Percentiles rank a stretch among this genome's conserved stretches.
phyloP scores from a whole-genome alignment of 2,888 invertebrate genomes.

The Chalcosyrphus nemorum region DNA sequence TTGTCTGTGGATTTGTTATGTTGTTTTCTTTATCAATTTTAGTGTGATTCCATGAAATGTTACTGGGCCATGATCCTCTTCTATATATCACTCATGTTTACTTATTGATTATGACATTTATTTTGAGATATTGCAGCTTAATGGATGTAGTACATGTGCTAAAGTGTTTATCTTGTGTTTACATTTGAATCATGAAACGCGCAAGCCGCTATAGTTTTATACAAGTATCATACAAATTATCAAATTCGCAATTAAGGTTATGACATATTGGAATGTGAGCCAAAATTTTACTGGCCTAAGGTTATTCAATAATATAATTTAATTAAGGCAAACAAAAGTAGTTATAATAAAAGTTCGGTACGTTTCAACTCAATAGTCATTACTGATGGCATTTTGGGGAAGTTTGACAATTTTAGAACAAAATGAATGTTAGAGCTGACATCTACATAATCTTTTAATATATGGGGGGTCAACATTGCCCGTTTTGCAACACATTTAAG shows the following conservation, averaged over 20 bases:
- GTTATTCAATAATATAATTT: not conserved
- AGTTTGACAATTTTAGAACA: too few relatives aligned
- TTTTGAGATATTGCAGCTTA: conserved; percentile 12
- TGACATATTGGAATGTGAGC: conserved; percentile 11
- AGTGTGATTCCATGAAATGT: not conserved
- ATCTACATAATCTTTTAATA: too few relatives aligned
- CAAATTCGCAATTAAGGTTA: not conserved
- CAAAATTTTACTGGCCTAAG: not conserved
- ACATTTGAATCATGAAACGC: conserved; percentile 15
- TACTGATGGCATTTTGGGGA: too few relatives aligned
- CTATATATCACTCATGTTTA: conserved; percentile 14
- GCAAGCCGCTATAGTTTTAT: not conserved
- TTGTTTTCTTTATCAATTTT: conserved; percentile 4
- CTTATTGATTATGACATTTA: conserved; percentile 31
- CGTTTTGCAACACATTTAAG: too few relatives aligned
- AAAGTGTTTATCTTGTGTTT: conserved; percentile 14
- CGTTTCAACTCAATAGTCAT: too few relatives aligned
- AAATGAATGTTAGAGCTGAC: too few relatives aligned
- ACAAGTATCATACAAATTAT: too few relatives aligned
- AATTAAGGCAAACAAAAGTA: too few relatives aligned
- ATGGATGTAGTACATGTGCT: conserved; percentile 18
- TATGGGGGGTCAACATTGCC: too few relatives aligned
- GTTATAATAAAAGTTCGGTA: too few relatives aligned
- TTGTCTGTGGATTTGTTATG: not conserved
- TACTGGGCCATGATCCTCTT: not conserved